Evolutionary conservation across 2,888 invertebrate species (phyloP).

Genomic region (Rapana venosa): DNA sequence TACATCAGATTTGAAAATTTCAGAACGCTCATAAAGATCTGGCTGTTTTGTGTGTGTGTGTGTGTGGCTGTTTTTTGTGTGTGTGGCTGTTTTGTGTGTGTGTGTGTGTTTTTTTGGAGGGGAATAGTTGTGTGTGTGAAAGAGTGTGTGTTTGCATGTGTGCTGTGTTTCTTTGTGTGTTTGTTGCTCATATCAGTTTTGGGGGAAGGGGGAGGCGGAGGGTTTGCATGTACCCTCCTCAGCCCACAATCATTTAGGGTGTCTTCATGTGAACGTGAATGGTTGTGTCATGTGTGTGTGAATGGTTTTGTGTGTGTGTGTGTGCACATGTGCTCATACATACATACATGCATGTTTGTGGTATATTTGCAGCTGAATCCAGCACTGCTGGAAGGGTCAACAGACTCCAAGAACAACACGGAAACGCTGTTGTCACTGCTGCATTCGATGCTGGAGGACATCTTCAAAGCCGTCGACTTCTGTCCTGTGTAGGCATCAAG

Average conservation of each 20-base stretch:
- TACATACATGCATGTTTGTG: not conserved
- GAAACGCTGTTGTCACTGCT: slow-evolving; percentile 93
- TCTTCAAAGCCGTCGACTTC: slow-evolving; percentile 94
- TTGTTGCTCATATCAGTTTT: too few relatives aligned
- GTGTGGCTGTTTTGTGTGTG: not conserved
- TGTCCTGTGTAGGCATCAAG: slow-evolving; percentile 85
- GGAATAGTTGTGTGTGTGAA: not conserved
- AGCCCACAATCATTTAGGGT: too few relatives aligned
- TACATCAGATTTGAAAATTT: too few relatives aligned
- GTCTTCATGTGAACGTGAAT: too few relatives aligned
- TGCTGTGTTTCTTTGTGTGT: too few relatives aligned
- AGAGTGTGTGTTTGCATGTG: not conserved
- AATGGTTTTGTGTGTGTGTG: not conserved
- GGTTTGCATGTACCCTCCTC: too few relatives aligned
- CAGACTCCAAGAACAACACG: slow-evolving; percentile 96
- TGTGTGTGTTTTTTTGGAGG: not conserved
- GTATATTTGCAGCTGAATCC: slow-evolving; percentile 86
- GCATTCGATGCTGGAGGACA: slow-evolving; percentile 89
- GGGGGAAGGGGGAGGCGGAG: too few relatives aligned
- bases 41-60: not conserved
- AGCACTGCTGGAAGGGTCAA: slow-evolving; percentile 95
- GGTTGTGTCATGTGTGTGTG: too few relatives aligned
- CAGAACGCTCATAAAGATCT: too few relatives aligned
- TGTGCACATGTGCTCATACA: too few relatives aligned
- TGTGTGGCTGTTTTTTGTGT: not conserved